phyloP scores from a whole-genome alignment of 2,113 vertebrate genomes.

The Danionella cerebrum region DNA sequence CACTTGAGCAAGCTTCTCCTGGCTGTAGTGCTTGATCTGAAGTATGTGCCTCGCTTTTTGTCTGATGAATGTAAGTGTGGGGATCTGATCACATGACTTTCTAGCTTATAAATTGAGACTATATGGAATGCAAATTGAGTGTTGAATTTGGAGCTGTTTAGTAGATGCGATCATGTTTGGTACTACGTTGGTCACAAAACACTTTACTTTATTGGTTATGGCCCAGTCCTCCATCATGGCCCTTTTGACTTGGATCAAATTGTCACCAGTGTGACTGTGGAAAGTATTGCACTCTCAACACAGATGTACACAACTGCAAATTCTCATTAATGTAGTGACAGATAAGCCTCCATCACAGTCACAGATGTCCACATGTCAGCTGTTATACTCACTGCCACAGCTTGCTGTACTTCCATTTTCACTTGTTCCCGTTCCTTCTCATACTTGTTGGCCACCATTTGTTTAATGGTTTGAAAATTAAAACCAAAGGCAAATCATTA shows the following conservation, averaged over 20 bases:
- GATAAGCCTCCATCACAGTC: not conserved
- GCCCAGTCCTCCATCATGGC: not conserved
- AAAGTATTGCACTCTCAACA: not conserved
- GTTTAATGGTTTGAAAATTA: not conserved
- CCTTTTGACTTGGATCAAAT: not conserved
- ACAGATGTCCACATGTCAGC: slow-evolving; percentile 19
- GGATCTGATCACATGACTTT: slow-evolving; percentile 10
- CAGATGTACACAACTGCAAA: slow-evolving; percentile 12
- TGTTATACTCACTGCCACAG: slow-evolving; percentile 7
- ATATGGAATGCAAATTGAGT: not conserved
- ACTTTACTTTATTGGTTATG: not conserved
- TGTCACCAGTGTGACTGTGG: not conserved
- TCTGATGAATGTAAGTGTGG: slow-evolving; percentile 1
- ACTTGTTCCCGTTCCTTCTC: not conserved
- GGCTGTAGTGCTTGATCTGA: slow-evolving; percentile 8
- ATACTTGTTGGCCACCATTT: slow-evolving; percentile 10
- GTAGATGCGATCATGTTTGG: not conserved
- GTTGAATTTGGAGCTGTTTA: not conserved
- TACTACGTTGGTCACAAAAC: not conserved
- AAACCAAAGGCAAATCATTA: not conserved
- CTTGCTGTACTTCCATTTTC: not conserved
- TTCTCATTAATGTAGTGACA: slow-evolving; percentile 15
- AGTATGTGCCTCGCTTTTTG: slow-evolving; percentile 2
- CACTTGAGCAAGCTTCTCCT: slow-evolving; percentile 4
- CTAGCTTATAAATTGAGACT: not conserved